phyloP scores from a whole-genome alignment of 2,888 invertebrate genomes.

The Dasysyrphus tricinctus region DNA sequence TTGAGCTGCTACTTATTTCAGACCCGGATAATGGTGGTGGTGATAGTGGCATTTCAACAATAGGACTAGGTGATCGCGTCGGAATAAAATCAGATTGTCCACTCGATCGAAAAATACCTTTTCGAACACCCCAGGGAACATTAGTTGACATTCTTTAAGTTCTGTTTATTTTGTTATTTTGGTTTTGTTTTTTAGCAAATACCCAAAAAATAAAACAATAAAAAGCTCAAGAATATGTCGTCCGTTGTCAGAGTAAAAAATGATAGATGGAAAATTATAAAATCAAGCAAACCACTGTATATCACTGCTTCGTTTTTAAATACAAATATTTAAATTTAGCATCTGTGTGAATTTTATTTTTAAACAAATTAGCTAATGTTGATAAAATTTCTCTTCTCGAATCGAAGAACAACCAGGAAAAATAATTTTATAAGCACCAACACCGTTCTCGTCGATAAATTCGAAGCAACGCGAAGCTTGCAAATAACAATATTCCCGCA shows the following conservation, averaged over 20 bases:
- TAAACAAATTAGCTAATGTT: slow-evolving; percentile 74
- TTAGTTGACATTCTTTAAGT: slow-evolving; percentile 84
- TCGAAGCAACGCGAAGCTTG: slow-evolving; percentile 42
- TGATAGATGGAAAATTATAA: neutral
- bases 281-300: slow-evolving; percentile 14
- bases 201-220: neutral
- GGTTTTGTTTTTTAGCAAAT: neutral
- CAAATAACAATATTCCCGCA: slow-evolving; percentile 36
- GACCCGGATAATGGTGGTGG: slow-evolving; percentile 78
- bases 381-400: slow-evolving; percentile 50
- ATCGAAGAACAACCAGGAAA: slow-evolving; percentile 15
- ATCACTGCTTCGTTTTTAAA: slow-evolving; percentile 3
- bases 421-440: slow-evolving; percentile 20
- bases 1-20: slow-evolving; percentile 53
- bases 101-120: slow-evolving; percentile 85
- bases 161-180: slow-evolving; percentile 30
- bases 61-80: slow-evolving; percentile 82
- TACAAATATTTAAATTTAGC: slow-evolving; percentile 52
- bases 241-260: neutral
- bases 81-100: slow-evolving; percentile 83
- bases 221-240: neutral
- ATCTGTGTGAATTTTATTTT: slow-evolving; percentile 71
- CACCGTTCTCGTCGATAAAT: slow-evolving; percentile 16
- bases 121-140: slow-evolving; percentile 90
- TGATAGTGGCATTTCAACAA: slow-evolving; percentile 83